Base-by-base conservation (phyloP, 2,113 vertebrate genomes). In the Vireo altiloquus region DNA sequence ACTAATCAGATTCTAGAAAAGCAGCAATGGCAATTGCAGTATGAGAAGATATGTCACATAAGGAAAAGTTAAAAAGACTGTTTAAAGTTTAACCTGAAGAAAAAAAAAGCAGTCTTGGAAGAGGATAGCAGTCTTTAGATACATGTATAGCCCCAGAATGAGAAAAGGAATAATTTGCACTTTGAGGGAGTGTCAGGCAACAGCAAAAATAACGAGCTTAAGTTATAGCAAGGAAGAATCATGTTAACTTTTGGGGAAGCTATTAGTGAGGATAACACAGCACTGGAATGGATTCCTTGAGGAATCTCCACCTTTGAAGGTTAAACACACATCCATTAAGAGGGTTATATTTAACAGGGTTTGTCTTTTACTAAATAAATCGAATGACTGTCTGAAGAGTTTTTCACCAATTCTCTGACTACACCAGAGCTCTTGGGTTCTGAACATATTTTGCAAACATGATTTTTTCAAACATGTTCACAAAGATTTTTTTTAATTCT, bases 1-100 rank as follows among this genome's bases (percentile, higher is more conserved):
- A 39, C 31, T 46, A 54, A 74, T 40, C 28, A 66, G 56, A 66
- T 18, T 16, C 61, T 56, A 79, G 31, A 75, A 53, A 68, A 82
- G 28, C 44, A 74, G 60, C 0, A 0, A 74, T 23, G n/a, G 40
- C 28, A 83, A 27, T 22, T n/a, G 50, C 16, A 84, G 16, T 42
- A 47, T 0, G 0, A 23, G 61, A 74, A 84, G 22, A 35, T n/a
- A 25, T 0, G 2, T 37, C 39, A 72, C 20, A 33, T 3, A 47
- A 74, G 15, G 33, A 84, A 91, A 89, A 35, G 47, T 42, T n/a
- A 12, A 79, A 69, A 75, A 59, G 23, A 31, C 4, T 44, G 17
- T 16, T 40, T 59, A 40, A 78, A 82, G 6, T 64, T 79, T 80
- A 82, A 88, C 23, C 22, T 81, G 46, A 65, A 82, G 52, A 28